Conservation (phyloP, 1,140 invertebrate genomes). For the Saccostrea cuccullata region DNA sequence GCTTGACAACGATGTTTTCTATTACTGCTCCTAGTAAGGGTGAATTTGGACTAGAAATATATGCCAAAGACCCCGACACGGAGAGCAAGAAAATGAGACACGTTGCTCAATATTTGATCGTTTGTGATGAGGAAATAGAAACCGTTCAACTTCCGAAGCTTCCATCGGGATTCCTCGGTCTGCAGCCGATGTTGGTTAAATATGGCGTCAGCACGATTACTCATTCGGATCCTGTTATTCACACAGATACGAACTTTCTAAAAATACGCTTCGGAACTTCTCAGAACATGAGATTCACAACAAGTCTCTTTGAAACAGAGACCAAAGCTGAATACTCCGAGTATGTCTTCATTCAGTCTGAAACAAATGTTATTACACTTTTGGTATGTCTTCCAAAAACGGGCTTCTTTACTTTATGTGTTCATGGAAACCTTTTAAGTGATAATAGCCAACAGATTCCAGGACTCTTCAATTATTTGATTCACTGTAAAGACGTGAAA, state of each 20-base stretch:
- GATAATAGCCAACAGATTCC: slow-evolving; percentile 76
- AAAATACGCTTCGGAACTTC: slow-evolving; percentile 70
- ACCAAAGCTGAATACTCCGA: slow-evolving; percentile 72
- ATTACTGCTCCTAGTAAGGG: slow-evolving; percentile 74
- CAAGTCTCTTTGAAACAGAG: slow-evolving; percentile 73
- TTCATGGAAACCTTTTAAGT: slow-evolving; percentile 74
- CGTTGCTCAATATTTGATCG: slow-evolving; percentile 76
- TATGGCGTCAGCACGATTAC: slow-evolving; percentile 71
- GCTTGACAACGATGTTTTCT: slow-evolving; percentile 74
- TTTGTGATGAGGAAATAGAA: slow-evolving; percentile 73
- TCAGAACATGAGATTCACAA: slow-evolving; percentile 74
- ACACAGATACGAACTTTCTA: slow-evolving; percentile 70
- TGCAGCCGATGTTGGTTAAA: slow-evolving; percentile 75
- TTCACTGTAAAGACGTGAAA: slow-evolving; percentile 68
- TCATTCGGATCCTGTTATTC: slow-evolving; percentile 76
- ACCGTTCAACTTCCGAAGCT: slow-evolving; percentile 72
- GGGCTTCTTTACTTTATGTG: slow-evolving; percentile 77
- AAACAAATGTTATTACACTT: slow-evolving; percentile 69
- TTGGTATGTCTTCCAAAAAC: slow-evolving; percentile 69
- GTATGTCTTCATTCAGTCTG: slow-evolving; percentile 74
- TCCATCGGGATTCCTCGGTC: slow-evolving; percentile 76
- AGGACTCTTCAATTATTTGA: slow-evolving; percentile 78
- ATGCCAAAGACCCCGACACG: slow-evolving; percentile 76
- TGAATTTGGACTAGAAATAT: slow-evolving; percentile 78
- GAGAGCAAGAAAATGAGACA: slow-evolving; percentile 76